Base-by-base conservation (phyloP, 2,113 vertebrate genomes). In the Pelusios castaneus region DNA sequence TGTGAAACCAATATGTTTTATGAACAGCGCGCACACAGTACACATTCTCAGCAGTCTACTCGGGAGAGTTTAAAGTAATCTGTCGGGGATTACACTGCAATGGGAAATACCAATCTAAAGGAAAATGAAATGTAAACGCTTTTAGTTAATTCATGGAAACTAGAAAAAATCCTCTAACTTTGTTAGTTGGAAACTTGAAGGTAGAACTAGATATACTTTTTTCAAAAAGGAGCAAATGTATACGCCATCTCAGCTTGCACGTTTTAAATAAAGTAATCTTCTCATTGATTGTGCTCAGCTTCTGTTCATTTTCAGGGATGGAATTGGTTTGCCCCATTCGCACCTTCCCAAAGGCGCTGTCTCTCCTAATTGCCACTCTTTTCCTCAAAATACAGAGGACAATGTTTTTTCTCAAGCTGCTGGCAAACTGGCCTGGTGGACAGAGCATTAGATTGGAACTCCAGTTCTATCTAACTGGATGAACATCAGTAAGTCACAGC, bases 231-330 rank as follows among this genome's bases (percentile, higher is more conserved):
- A 89, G 10, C 82, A 56, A 79, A 47, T 84, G n/a, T 56, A 47
- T 86, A 87, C 87, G 51, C 91, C 34, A 58, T 82, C 49, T 80
- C 47, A 94, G n/a, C 54, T 67, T 93, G 70, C 31, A 4, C 51
- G 24, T 34, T 94, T 89, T 73, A 94, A 97, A 96, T 87, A 84
- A 79, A 58, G 63, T 94, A 95, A 38, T 29, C 34, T 85, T 94
- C 87, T 70, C 27, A 19, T 45, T 90, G 55, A 82, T 10, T 41
- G 5, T n/a, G 75, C 54, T 80, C 73, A 84, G 22, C 45, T 82
- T 88, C 24, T 51, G 90, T 25, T 91, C 1, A 8, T 93, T 95
- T 94, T 89, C 84, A 87, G 49, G 81, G 31, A n/a, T 79, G 10
- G 47, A 80, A 17, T 5, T 70, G 51, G 2, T 82, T 89, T 88